A percentile compares a stretch with the other conserved stretches of the same genome.
phyloP scores from a whole-genome alignment of 2,888 invertebrate genomes.

The Timandra comae region DNA sequence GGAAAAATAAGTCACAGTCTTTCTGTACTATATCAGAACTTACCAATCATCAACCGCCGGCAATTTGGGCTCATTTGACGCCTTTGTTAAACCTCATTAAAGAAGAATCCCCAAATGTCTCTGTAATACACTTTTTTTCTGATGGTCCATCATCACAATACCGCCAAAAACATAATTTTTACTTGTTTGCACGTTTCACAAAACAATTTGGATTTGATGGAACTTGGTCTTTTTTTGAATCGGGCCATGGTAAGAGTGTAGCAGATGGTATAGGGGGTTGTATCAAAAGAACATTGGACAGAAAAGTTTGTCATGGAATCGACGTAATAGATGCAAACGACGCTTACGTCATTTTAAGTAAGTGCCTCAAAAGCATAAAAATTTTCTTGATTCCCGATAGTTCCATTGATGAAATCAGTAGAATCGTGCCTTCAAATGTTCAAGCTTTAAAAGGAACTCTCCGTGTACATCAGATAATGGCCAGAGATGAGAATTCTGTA shows the following conservation, averaged over 20 bases:
- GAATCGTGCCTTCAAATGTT: too few relatives aligned
- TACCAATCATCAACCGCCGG: constrained; percentile 6
- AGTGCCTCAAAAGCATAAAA: too few relatives aligned
- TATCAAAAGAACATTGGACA: too few relatives aligned
- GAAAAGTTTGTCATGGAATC: too few relatives aligned
- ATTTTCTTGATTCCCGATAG: too few relatives aligned
- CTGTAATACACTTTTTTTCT: constrained; percentile 14
- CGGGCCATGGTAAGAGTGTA: constrained; percentile 12
- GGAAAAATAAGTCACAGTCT: constrained; percentile 4
- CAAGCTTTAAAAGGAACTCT: too few relatives aligned
- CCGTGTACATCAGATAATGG: too few relatives aligned
- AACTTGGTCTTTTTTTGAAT: constrained; percentile 18
- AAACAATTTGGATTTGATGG: constrained; percentile 4
- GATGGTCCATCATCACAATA: constrained; percentile 17
- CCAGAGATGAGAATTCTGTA: too few relatives aligned
- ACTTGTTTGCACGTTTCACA: constrained; percentile 9
- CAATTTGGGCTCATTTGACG: constrained; percentile 9
- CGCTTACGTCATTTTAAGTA: too few relatives aligned
- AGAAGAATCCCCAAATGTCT: too few relatives aligned
- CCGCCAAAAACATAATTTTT: constrained; percentile 17
- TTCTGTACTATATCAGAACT: constrained; percentile 8
- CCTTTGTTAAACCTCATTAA: constrained; percentile 7
- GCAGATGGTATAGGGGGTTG: constrained; percentile 19
- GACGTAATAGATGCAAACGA: too few relatives aligned
- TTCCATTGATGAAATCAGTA: too few relatives aligned